Percentiles rank a stretch among this genome's conserved stretches.
Conservation (phyloP, 92 coral and sea anemone species). For the Porites evermanni region DNA sequence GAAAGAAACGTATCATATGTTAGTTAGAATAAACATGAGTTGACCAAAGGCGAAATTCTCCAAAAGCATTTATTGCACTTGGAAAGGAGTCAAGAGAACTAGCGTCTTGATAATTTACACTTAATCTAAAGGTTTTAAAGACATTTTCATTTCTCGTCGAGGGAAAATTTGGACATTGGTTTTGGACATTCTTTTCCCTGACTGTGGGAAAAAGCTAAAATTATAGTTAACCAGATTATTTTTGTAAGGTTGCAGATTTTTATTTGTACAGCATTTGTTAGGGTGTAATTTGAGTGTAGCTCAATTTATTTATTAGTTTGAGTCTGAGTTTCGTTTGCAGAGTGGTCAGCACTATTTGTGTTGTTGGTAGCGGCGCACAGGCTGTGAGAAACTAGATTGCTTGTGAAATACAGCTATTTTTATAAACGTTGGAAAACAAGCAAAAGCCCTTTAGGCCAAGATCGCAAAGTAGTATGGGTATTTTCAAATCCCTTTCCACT, state of each 20-base stretch:
- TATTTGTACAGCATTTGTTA: slow-evolving; percentile 15
- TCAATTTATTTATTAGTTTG: slow-evolving; percentile 15
- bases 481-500: no score
- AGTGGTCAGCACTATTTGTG: not conserved
- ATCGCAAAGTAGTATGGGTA: no score
- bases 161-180: not conserved
- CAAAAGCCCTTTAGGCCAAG: no score
- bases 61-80: not conserved
- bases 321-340: not conserved
- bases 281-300: slow-evolving; percentile 16
- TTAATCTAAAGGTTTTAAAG: not conserved
- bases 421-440: no score
- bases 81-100: not conserved
- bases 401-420: not conserved
- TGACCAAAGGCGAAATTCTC: not conserved
- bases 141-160: not conserved
- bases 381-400: not conserved
- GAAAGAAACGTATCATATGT: not conserved
- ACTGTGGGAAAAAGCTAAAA: not conserved
- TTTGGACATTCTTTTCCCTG: not conserved
- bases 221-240: slow-evolving; percentile 16
- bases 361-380: not conserved
- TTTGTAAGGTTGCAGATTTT: slow-evolving; percentile 37
- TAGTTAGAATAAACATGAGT: not conserved
- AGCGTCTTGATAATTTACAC: not conserved